Evolutionary conservation across 2,797 vertebrate genomes (phyloP).

Genomic region (Typhlichthys eigenmanni): DNA sequence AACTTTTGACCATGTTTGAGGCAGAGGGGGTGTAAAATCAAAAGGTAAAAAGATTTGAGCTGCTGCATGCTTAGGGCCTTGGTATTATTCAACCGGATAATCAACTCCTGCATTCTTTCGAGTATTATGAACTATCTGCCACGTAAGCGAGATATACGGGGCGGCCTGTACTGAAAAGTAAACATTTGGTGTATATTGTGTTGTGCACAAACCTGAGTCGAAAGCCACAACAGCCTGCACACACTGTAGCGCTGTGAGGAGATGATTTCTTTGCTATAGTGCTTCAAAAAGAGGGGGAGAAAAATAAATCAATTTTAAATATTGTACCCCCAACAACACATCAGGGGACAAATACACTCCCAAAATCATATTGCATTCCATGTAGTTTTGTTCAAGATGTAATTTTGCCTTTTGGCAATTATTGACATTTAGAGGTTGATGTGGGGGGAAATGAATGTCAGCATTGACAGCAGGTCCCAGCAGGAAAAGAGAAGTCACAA

Average conservation of each 20-base stretch:
- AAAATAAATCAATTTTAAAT: too few relatives aligned
- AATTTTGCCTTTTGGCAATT: background rate
- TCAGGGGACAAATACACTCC: background rate
- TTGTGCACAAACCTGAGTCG: slow-evolving; percentile 22
- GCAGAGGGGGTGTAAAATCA: slow-evolving; percentile 7
- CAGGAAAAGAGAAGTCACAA: background rate
- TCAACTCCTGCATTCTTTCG: slow-evolving; percentile 42
- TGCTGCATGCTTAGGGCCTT: slow-evolving; percentile 39
- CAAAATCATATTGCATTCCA: background rate
- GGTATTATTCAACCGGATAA: slow-evolving; percentile 64
- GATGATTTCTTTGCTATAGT: background rate
- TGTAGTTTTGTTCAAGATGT: background rate
- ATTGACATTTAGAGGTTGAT: background rate
- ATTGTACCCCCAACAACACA: too few relatives aligned
- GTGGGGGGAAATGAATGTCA: background rate
- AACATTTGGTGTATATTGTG: slow-evolving; percentile 43
- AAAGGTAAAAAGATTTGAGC: slow-evolving; percentile 28
- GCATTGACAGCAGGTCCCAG: background rate
- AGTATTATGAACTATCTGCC: slow-evolving; percentile 44
- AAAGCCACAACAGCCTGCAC: slow-evolving; percentile 24
- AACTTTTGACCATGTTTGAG: too few relatives aligned
- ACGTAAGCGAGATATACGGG: slow-evolving; percentile 56
- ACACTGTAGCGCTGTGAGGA: slow-evolving; percentile 9
- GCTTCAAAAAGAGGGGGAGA: too few relatives aligned
- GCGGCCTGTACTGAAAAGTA: slow-evolving; percentile 48